Base-by-base conservation (phyloP, 2,888 invertebrate species). In the Sicus ferrugineus region DNA sequence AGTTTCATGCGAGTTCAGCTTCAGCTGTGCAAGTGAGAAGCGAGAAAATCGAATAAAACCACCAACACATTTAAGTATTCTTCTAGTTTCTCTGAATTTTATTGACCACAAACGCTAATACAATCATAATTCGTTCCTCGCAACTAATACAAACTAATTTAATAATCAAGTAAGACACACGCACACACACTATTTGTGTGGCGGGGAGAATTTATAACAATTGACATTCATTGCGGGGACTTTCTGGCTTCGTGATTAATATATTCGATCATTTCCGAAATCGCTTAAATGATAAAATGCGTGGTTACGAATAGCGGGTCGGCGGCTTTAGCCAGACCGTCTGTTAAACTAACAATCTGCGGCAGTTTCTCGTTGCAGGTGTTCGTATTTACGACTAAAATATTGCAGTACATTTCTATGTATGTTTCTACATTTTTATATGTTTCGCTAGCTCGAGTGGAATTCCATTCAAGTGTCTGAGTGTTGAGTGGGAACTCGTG, bases 81-180 rank as follows among this genome's bases (percentile, higher is more conserved):
- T 26, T 56, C 54, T 30, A 54, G 23, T 42, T 61, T 69, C 34
- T 42, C 56, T 54, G 77, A 80, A 79, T 78, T 79, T 80, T 79
- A 79, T 79, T 79, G 80, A 78, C 80, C 81, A 80, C 77, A 80
- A 80, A 63, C 63, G 52, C 58, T 70, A 70, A 64, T 78, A 77
- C 73, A 78, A 68, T 68, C 56, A 62, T 62, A 58, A 66, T 66
- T 58, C 58, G 46, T 46, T 46, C 11, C 38, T 64, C 56, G 30
- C 58, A 58, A 67, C 59, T 67, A 67, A 67, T 58, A 67, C 16
- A 46, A 58, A 59, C 59, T 67, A 67, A 67, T 21, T 42, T 59
- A 31, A 65, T 52, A 23, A 65, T n/a, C n/a, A n/a, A n/a, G n/a
- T n/a, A 56, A 56, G 23, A 56, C 30, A 56, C 56, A 56, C 56